Evolutionary conservation across 1,140 invertebrate genomes (phyloP), one percentile per base, ranked within the genome.

Genomic region (Notospermus geniculatus): DNA sequence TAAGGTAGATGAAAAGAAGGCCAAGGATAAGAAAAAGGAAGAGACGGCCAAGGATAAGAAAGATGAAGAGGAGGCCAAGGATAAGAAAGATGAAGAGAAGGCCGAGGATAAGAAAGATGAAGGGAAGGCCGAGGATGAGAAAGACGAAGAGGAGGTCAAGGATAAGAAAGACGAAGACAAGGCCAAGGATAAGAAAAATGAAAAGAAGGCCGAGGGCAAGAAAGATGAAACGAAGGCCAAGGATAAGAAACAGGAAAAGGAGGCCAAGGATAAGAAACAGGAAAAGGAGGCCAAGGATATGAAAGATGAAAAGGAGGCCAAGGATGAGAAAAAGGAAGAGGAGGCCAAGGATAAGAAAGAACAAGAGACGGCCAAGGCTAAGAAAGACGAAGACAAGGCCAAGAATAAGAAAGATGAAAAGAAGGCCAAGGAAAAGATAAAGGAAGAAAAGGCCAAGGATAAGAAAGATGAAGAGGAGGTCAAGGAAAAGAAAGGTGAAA

Each of bases 311-410:
- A n/a, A n/a, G n/a, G n/a, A n/a, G n/a, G n/a, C n/a, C n/a, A n/a
- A n/a, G n/a, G n/a, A n/a, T 43, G 36, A 57, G 32, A 30, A 45
- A 57, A 45, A 46, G 39, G 57, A 5, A 36, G 28, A 57, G 57
- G 46, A 36, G 32, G 55, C 7, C 5, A 13, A 36, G 2, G 55
- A 36, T n/a, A 32, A 36, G 17, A 29, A 30, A 17, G 22, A 36
- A 36, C 4, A 36, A 15, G 32, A 36, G 32, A 36, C 4, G 32
- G 4, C 32, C 4, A 7, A 4, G 15, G 32, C 4, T 36, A 15
- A n/a, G n/a, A n/a, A 36, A 15, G 32, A 36, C 5, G 32, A 36
- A 7, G 32, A 36, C 32, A 17, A 2, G 32, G 27, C 11, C 17
- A 5, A 39, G 13, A 15, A 57, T 53, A 61, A 43, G 43, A 52